A percentile compares a stretch with the other conserved stretches of the same genome.
phyloP scores from a whole-genome alignment of 2,113 vertebrate species.

The Tragelaphus imberbis region DNA sequence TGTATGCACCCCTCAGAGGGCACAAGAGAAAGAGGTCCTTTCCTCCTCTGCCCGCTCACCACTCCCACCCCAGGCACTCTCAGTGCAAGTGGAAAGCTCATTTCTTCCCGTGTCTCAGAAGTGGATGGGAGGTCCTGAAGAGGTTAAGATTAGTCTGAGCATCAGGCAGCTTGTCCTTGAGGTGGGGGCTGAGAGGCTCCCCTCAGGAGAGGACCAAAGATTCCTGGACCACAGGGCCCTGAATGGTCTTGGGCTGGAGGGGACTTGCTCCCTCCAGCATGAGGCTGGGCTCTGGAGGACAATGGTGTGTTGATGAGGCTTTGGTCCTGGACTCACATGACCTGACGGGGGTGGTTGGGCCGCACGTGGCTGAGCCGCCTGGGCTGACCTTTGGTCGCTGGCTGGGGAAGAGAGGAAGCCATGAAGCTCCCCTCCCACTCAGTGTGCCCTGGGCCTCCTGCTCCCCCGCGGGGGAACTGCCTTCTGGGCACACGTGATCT shows the following conservation, averaged over 20 bases:
- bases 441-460: conserved; percentile 82
- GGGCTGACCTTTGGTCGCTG: conserved; percentile 87
- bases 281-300: conserved; percentile 49
- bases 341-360: conserved; percentile 84
- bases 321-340: conserved; percentile 87
- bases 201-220: background rate
- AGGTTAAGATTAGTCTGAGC: background rate
- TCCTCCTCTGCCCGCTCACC: background rate
- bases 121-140: background rate
- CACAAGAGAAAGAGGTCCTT: background rate
- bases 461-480: conserved; percentile 60
- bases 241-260: background rate
- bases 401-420: conserved; percentile 80
- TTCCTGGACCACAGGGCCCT: background rate
- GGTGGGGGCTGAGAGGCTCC: background rate
- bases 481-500: conserved; percentile 32
- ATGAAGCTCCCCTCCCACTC: conserved; percentile 83
- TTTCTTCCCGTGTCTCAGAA: background rate
- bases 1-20: background rate
- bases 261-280: background rate
- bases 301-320: conserved; percentile 65
- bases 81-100: background rate
- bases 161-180: background rate
- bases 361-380: conserved; percentile 88
- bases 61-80: background rate